These are phyloP conservation scores for Tribolium freemani DNA, from an alignment of 2,888 invertebrate species.

Conservation along the genomic window DNA sequence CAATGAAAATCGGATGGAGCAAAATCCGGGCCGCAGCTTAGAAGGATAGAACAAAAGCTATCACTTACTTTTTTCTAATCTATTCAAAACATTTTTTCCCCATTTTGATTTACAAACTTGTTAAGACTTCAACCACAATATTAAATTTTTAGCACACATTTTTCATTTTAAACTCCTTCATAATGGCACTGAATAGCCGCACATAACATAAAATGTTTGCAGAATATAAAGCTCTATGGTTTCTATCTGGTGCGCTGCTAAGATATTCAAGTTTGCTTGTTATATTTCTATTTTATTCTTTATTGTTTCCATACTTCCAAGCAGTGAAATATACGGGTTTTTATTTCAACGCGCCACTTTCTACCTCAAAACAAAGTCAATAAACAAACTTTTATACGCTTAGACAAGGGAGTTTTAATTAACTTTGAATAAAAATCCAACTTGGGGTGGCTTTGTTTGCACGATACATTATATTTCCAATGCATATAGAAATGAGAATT, in stretches of 20 bases:
- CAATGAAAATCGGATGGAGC: background rate
- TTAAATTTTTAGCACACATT: background rate
- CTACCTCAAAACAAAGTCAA: background rate
- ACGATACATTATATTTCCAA: too few relatives aligned
- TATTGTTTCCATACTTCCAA: background rate
- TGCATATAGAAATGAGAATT: too few relatives aligned
- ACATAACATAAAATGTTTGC: background rate
- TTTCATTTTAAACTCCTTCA: background rate
- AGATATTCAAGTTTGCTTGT: background rate
- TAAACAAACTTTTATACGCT: background rate
- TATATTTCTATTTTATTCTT: background rate
- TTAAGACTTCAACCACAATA: background rate
- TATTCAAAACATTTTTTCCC: too few relatives aligned
- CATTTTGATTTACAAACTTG: too few relatives aligned
- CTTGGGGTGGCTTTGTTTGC: too few relatives aligned
- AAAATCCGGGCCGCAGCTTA: background rate
- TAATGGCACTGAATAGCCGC: background rate
- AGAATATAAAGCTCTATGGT: background rate
- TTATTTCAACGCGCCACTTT: background rate
- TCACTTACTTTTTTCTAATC: background rate
- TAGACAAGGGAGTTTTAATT: background rate
- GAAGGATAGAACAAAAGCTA: background rate
- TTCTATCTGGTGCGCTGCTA: background rate
- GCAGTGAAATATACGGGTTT: background rate
- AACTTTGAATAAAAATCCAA: background rate